Conservation (phyloP, 92 coral and sea anemone genomes). For the Epizoanthus scotinus region DNA sequence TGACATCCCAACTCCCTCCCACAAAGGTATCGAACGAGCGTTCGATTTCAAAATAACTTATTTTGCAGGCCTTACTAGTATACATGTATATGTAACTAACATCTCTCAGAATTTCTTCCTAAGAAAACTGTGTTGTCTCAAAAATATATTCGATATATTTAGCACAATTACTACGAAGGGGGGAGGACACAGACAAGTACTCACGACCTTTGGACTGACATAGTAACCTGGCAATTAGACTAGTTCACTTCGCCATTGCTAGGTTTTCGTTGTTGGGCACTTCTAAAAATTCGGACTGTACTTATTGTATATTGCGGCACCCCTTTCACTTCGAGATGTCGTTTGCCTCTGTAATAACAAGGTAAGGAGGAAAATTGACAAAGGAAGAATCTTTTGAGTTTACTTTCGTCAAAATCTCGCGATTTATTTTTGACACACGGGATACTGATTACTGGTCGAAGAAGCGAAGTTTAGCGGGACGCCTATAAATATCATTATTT, state of each 20-base stretch:
- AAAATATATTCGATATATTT: too few species aligned
- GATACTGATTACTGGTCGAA: not conserved
- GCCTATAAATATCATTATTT: not conserved
- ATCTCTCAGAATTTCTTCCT: too few species aligned
- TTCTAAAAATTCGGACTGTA: slow-evolving; percentile 27
- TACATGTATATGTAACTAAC: too few species aligned
- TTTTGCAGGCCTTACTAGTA: too few species aligned
- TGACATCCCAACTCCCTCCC: too few species aligned
- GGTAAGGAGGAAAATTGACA: slow-evolving; percentile 40
- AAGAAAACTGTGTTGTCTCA: too few species aligned
- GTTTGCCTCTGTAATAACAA: slow-evolving; percentile 62
- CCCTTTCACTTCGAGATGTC: slow-evolving; percentile 44
- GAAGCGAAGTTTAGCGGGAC: too few species aligned
- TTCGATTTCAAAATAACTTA: too few species aligned
- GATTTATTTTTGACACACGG: not conserved
- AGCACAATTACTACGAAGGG: not conserved
- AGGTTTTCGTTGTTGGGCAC: slow-evolving; percentile 39
- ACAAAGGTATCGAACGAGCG: too few species aligned
- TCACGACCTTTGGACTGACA: slow-evolving; percentile 32
- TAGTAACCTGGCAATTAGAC: slow-evolving; percentile 35
- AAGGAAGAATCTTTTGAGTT: not conserved
- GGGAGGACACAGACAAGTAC: not conserved
- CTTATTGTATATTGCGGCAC: slow-evolving; percentile 8
- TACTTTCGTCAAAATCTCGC: not conserved
- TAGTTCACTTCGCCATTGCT: slow-evolving; percentile 8